These are phyloP conservation scores for Vulpes lagopus DNA, from an alignment of 2,113 vertebrate genomes.

Conservation along the genomic window DNA sequence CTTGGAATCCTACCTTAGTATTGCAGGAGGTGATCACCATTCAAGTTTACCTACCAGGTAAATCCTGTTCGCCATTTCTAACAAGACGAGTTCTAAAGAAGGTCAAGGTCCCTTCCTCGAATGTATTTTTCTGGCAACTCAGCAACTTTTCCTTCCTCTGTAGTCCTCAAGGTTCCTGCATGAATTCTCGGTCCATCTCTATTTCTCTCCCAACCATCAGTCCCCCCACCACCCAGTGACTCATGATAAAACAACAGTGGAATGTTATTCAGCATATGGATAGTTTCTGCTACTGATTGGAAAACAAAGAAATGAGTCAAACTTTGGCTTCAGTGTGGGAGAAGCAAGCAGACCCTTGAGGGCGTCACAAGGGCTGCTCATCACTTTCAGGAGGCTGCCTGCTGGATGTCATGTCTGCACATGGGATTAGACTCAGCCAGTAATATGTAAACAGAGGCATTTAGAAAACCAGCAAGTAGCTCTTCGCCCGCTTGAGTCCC, in stretches of 20 bases:
- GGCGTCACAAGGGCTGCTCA: neutral
- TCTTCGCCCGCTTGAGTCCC: neutral
- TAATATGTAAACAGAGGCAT: neutral
- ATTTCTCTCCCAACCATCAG: neutral
- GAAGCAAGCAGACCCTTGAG: neutral
- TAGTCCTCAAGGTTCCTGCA: neutral
- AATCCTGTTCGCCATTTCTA: neutral
- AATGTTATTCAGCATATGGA: neutral
- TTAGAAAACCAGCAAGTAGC: neutral
- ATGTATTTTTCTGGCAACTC: neutral
- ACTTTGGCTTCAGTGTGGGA: neutral
- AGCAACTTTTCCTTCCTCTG: neutral
- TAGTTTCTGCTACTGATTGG: neutral
- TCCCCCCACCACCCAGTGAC: neutral
- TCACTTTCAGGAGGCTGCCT: neutral
- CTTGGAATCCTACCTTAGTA: neutral
- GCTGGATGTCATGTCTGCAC: neutral
- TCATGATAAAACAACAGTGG: neutral
- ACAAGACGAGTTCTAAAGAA: neutral
- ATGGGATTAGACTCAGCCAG: neutral
- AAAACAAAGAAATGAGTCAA: neutral
- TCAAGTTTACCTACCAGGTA: neutral
- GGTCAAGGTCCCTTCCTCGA: neutral
- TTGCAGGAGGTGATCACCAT: neutral
- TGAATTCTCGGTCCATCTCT: neutral